These are phyloP conservation scores for Calonectris borealis DNA, from an alignment of 2,113 vertebrate species.

Conservation along the genomic window DNA sequence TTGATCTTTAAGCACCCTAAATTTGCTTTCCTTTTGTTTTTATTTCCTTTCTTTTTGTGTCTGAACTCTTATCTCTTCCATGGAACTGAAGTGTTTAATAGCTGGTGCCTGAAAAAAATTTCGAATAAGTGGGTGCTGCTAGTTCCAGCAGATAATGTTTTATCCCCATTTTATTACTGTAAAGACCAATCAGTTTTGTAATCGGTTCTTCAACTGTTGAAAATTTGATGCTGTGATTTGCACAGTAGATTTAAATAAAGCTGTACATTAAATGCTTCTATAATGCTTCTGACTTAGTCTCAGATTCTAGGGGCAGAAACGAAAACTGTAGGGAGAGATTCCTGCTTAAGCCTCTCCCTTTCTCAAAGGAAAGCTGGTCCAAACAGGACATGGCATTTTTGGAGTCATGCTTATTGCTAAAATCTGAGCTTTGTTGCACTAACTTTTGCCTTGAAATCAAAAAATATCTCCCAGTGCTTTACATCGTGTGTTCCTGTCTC, in stretches of 20 bases:
- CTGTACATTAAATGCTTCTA: not conserved
- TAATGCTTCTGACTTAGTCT: not conserved
- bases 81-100: not conserved
- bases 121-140: not conserved
- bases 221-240: not conserved
- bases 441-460: not conserved
- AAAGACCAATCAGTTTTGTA: not conserved
- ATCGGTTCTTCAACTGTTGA: not conserved
- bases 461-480: not conserved
- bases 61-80: not conserved
- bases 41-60: not conserved
- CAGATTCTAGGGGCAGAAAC: not conserved
- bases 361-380: not conserved
- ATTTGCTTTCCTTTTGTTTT: not conserved
- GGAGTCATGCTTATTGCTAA: accelerated
- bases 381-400: not conserved
- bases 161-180: not conserved
- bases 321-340: not conserved
- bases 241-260: not conserved
- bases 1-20: not conserved
- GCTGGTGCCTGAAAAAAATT: not conserved
- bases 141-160: not conserved
- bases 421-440: not conserved
- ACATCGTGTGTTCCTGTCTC: accelerated
- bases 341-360: not conserved